Base-by-base conservation (phyloP, 1,140 invertebrate genomes). In the Bombus soroeensis region DNA sequence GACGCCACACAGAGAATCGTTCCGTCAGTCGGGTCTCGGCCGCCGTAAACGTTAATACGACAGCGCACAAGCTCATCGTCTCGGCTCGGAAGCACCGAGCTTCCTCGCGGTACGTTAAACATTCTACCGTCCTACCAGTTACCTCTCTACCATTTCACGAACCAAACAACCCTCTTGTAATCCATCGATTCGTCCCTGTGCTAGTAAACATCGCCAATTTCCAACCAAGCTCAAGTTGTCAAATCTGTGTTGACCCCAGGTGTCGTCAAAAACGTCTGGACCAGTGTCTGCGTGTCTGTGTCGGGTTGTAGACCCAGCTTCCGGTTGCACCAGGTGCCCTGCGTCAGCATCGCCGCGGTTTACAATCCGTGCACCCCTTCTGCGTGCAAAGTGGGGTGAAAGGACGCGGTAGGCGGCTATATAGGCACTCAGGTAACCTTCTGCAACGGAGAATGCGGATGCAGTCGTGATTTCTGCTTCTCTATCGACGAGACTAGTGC, bases 1-100 rank as follows among this genome's bases (percentile, higher is more conserved):
- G 91, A 91, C 90, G 91, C 91, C 73, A 89, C 85, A 90, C 86
- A 89, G 89, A 91, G 89, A 88, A 91, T 89, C 89, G 92, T 92
- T 92, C 88, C 93, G 93, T 93, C 93, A 95, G 94, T 95, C 93
- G 94, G 94, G 92, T 94, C 94, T 94, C 94, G 94, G 92, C 94
- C 93, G 94, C 91, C 94, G 94, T 94, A 93, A 94, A 94, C 94
- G 93, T 94, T 91, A 93, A 94, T 94, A 94, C 94, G 93, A 91
- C 91, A 89, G 86, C 83, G 90, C 77, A 91, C 90, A 86, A 84
- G 88, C 78, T 85, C 70, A 76, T 87, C 88, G 85, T 72, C 71
- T 90, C 81, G 80, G 88, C 81, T 89, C 85, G 84, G 75, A 78
- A 64, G 62, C 82, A 72, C 87, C 89, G 92, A 91, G 89, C 78